Percentiles rank a stretch among this genome's conserved stretches.
Evolutionary conservation across 2,888 invertebrate genomes (phyloP).

Genomic region (Sarcophaga rosellei): DNA sequence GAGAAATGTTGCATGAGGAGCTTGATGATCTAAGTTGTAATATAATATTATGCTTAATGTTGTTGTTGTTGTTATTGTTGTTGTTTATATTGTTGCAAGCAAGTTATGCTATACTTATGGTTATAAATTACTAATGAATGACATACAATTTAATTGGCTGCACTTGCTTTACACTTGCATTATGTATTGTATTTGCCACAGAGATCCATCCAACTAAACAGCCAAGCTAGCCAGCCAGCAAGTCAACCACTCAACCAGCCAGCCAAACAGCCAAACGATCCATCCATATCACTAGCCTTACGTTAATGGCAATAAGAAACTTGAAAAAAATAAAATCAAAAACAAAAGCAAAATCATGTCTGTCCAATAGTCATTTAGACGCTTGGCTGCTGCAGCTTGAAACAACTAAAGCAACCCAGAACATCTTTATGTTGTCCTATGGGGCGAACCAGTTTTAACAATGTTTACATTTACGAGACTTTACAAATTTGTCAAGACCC

Average conservation of each 20-base stretch:
- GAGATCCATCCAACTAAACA: conserved; percentile 2
- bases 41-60: conserved; percentile 54
- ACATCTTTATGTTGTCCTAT: conserved; percentile 44
- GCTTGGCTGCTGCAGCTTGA: neutral
- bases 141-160: conserved; percentile 79
- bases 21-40: conserved; percentile 50
- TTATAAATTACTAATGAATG: conserved; percentile 81
- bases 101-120: conserved; percentile 68
- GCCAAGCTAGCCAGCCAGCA: conserved; percentile 21
- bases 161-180: conserved; percentile 68
- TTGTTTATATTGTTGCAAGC: conserved; percentile 18
- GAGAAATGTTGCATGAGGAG: conserved; percentile 37
- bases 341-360: neutral
- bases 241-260: conserved; percentile 9
- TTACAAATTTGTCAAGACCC: conserved; percentile 78
- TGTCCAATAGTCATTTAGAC: conserved; percentile 4
- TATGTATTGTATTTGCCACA: conserved; percentile 57
- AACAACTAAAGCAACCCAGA: neutral
- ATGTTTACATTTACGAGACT: conserved; percentile 71
- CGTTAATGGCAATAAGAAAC: neutral
- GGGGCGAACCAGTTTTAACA: conserved; percentile 49
- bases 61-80: conserved; percentile 33
- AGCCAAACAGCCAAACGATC: neutral
- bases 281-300: neutral
- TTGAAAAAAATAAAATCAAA: neutral